These are phyloP conservation scores for Tridacna crocea DNA, from an alignment of 2,888 invertebrate species.

Conservation along the genomic window DNA sequence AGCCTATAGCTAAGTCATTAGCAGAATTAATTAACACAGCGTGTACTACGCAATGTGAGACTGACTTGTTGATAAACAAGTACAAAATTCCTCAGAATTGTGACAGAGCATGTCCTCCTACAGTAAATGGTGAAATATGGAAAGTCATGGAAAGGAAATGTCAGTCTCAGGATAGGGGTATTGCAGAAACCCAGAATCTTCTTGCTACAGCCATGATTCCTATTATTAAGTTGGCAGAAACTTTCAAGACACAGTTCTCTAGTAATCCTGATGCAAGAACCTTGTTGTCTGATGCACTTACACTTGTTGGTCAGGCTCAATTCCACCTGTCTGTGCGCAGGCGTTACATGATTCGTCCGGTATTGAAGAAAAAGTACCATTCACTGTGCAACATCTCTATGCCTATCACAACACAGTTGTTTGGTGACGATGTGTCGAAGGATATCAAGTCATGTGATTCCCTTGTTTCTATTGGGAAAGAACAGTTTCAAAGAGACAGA, in stretches of 20 bases:
- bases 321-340: too few species aligned
- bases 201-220: too few species aligned
- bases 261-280: neutral
- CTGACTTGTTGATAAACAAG: constrained; percentile 11
- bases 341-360: neutral
- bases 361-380: constrained; percentile 3
- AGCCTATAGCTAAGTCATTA: too few species aligned
- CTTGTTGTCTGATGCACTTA: constrained; percentile 7
- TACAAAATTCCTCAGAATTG: too few species aligned
- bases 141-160: neutral
- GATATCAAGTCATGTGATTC: constrained; percentile 30
- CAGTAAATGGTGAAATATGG: constrained; percentile 12
- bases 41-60: constrained; percentile 36
- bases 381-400: constrained; percentile 15
- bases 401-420: constrained; percentile 15
- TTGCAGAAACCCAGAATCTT: too few species aligned
- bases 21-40: constrained; percentile 26
- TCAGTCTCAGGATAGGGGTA: constrained; percentile 17
- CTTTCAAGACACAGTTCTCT: neutral
- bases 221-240: too few species aligned
- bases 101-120: constrained; percentile 6
- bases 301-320: constrained; percentile 12
- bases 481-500: neutral
- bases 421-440: constrained; percentile 25
- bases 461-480: neutral